A percentile compares a stretch with the other conserved stretches of the same genome.
These are phyloP conservation scores for Myotis lucifugus DNA, from an alignment of 2,113 vertebrate species.

Conservation along the genomic window DNA sequence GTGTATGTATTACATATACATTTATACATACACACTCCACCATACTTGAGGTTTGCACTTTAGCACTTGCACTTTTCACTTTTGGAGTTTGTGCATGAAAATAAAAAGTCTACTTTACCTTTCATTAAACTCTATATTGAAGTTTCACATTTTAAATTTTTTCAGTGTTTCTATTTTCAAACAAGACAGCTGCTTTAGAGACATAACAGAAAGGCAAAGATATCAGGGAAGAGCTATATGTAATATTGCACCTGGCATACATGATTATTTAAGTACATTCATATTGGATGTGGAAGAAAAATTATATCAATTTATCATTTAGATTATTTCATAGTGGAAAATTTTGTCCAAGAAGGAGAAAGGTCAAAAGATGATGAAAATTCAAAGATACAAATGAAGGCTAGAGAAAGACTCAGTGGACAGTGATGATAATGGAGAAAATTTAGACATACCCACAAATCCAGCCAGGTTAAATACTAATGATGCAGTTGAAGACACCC, in stretches of 20 bases:
- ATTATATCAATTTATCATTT: slow-evolving; percentile 69
- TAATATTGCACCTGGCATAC: slow-evolving; percentile 44
- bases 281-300: slow-evolving; percentile 49
- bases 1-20: background rate
- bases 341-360: slow-evolving; percentile 67
- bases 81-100: slow-evolving; percentile 34
- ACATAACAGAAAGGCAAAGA: slow-evolving; percentile 63
- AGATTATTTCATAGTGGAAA: slow-evolving; percentile 65
- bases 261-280: slow-evolving; percentile 72
- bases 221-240: slow-evolving; percentile 32
- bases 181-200: slow-evolving; percentile 54
- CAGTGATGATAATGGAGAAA: background rate
- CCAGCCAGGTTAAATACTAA: background rate
- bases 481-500: background rate
- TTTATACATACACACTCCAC: background rate
- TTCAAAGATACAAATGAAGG: background rate
- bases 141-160: slow-evolving; percentile 43
- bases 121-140: slow-evolving; percentile 47
- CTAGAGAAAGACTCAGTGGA: background rate
- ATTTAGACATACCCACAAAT: background rate
- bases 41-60: background rate
- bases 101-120: background rate
- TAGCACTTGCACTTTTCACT: slow-evolving; percentile 20
- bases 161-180: slow-evolving; percentile 51
- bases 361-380: slow-evolving; percentile 10